Conservation (phyloP, 2,888 invertebrate species). For the Mesoligia furuncula region DNA sequence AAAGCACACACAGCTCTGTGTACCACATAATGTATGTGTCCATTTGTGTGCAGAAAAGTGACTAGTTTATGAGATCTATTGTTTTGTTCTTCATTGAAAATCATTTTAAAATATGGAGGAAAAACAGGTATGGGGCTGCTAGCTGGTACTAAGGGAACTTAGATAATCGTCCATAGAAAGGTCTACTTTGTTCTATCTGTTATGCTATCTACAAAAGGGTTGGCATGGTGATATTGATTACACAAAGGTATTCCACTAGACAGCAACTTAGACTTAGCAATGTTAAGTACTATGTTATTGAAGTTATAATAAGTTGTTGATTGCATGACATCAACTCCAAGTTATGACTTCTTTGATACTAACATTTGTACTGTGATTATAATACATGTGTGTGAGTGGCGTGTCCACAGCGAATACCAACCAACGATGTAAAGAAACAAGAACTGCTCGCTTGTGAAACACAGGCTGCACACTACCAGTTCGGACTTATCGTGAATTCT, state of each 20-base stretch:
- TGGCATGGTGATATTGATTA: conserved; percentile 82
- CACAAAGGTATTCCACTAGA: conserved; percentile 42
- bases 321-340: conserved; percentile 71
- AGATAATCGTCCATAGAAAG: background rate
- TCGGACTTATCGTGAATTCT: conserved; percentile 69
- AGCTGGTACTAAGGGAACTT: background rate
- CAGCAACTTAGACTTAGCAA: conserved; percentile 28
- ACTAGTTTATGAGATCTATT: conserved; percentile 11
- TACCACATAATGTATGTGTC: conserved; percentile 27
- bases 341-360: conserved; percentile 53
- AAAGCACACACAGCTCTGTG: conserved; percentile 64
- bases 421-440: conserved; percentile 56
- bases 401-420: conserved; percentile 69
- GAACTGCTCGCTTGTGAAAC: conserved; percentile 61
- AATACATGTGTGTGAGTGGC: conserved; percentile 50
- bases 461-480: conserved; percentile 58
- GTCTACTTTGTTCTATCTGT: conserved; percentile 5
- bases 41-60: conserved; percentile 36
- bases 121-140: background rate
- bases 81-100: conserved; percentile 31
- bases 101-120: background rate
- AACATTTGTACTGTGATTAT: conserved; percentile 50
- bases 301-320: conserved; percentile 40
- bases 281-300: conserved; percentile 4
- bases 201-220: conserved; percentile 58